Base-by-base conservation (phyloP, 2,797 vertebrate genomes). In the Aulostomus chinensis region DNA sequence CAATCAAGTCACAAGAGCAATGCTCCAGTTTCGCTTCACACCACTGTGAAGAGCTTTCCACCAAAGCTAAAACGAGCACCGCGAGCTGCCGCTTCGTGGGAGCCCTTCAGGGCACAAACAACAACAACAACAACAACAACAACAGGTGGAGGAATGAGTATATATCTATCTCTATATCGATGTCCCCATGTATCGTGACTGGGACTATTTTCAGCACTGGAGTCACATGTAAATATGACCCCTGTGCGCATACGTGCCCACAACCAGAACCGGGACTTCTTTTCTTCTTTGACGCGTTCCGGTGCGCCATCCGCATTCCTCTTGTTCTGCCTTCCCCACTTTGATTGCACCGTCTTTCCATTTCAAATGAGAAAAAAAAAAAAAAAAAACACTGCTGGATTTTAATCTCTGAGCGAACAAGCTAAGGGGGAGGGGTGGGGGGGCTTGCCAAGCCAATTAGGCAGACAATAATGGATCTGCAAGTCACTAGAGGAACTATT, bases 401-500 rank as follows among this genome's bases (percentile, higher is more conserved):
- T 83, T 73, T 73, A 75, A 83, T 86, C 78, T 85, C 63, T 76
- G 71, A 67, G 59, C 4, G 65, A 78, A 74, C 47, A 71, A 81
- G 60, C 46, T n/a, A 2, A 46, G 55, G 68, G 66, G 56, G 63
- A 65, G 59, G 29, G 48, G 64, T 43, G 73, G 58, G 32, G 28
- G 69, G 53, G 57, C 66, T 75, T 72, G 70, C 74, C 70, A 76
- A 76, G 80, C 75, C 78, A 88, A 90, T 90, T 88, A 87, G 59
- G 73, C 66, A 35, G 48, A 62, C 75, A 83, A 67, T 86, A 90
- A 90, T 89, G 85, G 83, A 88, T 91, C 87, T 84, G 51, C 58
- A 79, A 86, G 73, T 86, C 86, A 89, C 86, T 25, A 79, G 85
- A 87, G 88, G 75, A 86, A 75, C 70, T 58, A 56, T 81, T 86